A percentile compares a stretch with the other conserved stretches of the same genome.
Evolutionary conservation across 2,888 invertebrate genomes (phyloP).

Genomic region (Mesochorus sp.): DNA sequence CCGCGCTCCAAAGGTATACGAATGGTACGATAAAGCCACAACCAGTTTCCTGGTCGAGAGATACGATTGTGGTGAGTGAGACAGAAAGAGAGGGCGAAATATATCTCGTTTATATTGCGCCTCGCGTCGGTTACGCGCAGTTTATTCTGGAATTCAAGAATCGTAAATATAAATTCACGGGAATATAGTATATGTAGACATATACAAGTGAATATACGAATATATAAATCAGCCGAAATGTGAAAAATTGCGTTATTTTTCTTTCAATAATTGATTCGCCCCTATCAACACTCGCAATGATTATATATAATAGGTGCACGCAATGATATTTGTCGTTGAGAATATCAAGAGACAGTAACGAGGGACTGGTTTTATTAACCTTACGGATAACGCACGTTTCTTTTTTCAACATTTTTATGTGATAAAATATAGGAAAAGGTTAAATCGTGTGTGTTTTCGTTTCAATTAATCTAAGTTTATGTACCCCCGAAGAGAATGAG

Average conservation of each 20-base stretch:
- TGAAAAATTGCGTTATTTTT: too few relatives aligned
- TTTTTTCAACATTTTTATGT: neutral
- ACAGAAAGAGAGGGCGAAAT: neutral
- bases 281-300: constrained; percentile 21
- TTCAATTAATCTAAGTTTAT: too few relatives aligned
- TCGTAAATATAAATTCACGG: neutral
- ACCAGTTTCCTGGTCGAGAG: constrained; percentile 45
- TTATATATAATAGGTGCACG: neutral
- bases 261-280: constrained; percentile 46
- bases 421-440: constrained; percentile 3
- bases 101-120: constrained; percentile 53
- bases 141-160: constrained; percentile 48
- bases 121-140: constrained; percentile 45
- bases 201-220: constrained; percentile 19
- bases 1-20: neutral
- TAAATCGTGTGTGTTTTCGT: neutral
- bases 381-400: too few relatives aligned
- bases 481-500: too few relatives aligned
- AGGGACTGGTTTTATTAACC: neutral
- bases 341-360: neutral
- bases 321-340: constrained; percentile 8
- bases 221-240: constrained; percentile 22
- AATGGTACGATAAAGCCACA: constrained; percentile 51
- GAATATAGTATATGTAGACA: neutral
- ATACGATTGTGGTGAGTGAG: constrained; percentile 36